Evolutionary conservation across 1,140 invertebrate species (phyloP).

Genomic region (Bombus pyrosoma): DNA sequence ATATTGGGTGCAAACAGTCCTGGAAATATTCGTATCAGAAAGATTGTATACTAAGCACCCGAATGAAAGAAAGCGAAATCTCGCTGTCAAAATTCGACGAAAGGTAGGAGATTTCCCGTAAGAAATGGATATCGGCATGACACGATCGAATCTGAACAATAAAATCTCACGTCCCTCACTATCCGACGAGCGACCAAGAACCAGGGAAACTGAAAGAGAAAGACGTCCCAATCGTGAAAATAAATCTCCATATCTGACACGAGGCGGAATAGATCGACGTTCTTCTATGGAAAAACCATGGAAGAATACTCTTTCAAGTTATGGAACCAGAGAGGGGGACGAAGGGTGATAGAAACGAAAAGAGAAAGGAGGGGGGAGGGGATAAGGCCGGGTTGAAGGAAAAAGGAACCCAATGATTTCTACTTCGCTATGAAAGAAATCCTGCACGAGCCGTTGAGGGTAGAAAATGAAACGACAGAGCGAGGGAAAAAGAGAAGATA

Average conservation of each 20-base stretch:
- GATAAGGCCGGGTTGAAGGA: not conserved
- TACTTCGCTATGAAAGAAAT: constrained; percentile 56
- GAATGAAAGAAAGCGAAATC: constrained; percentile 5
- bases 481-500: constrained; percentile 39
- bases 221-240: constrained; percentile 57
- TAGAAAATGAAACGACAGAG: constrained; percentile 49
- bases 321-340: not conserved
- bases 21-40: not conserved
- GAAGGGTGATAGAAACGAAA: constrained; percentile 31
- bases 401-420: constrained; percentile 69
- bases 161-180: constrained; percentile 27
- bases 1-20: not conserved
- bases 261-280: constrained; percentile 55
- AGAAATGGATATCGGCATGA: constrained; percentile 67
- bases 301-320: constrained; percentile 52
- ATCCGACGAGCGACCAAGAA: not conserved
- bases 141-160: constrained; percentile 69
- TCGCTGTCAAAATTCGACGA: constrained; percentile 32
- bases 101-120: constrained; percentile 45
- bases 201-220: not conserved
- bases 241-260: constrained; percentile 76
- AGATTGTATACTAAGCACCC: too few relatives aligned
- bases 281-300: constrained; percentile 54
- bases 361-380: constrained; percentile 17
- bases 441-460: constrained; percentile 48